Base-by-base conservation (phyloP, 2,113 vertebrate species). In the Acrocephalus arundinaceus region DNA sequence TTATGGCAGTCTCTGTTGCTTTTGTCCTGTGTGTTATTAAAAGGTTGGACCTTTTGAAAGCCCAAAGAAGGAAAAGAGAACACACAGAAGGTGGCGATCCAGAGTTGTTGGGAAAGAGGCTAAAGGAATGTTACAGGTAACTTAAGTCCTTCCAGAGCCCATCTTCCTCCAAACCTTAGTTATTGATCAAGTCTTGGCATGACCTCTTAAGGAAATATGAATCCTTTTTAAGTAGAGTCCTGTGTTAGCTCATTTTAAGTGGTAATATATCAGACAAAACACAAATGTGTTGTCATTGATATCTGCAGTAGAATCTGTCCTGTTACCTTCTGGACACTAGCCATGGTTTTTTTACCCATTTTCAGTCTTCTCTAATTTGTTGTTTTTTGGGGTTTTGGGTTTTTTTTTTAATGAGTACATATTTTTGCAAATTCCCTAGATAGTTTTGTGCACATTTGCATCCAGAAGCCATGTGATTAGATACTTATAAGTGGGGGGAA, bases 41-140 rank as follows among this genome's bases (percentile, higher is more conserved):
- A 98, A 99, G 99, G 95, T 98, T 70, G 98, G 98, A 90, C 94
- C 98, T 76, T 99, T 99, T 96, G 99, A 99, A 98, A 99, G 99
- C 96, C 99, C 99, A 49, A 99, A 99, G 97, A 99, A 99, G 95
- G 99, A 99, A 89, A 99, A 99, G 96, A 98, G 99, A 96, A 93
- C 98, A 48, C 98, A 98, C 74, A 98, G 98, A 89, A 99, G 98
- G 92, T 99, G 99, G 99, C 97, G 98, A 68, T 96, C 98, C 94
- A 99, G 99, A 97, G 98, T 98, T 97, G 98, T 98, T 95, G 98
- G 98, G 95, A 99, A 99, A 98, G 99, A 99, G 83, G 94, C 98
- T 94, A 99, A 99, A 98, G 98, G 98, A 96, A 99, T 96, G 14
- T 97, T 99, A 94, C 99, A 99, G 99, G 99, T 99, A 98, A 90